Percentiles rank a stretch among this genome's conserved stretches.
Conservation (phyloP, 1,140 invertebrate genomes). For the Apocrypta bakeri region DNA sequence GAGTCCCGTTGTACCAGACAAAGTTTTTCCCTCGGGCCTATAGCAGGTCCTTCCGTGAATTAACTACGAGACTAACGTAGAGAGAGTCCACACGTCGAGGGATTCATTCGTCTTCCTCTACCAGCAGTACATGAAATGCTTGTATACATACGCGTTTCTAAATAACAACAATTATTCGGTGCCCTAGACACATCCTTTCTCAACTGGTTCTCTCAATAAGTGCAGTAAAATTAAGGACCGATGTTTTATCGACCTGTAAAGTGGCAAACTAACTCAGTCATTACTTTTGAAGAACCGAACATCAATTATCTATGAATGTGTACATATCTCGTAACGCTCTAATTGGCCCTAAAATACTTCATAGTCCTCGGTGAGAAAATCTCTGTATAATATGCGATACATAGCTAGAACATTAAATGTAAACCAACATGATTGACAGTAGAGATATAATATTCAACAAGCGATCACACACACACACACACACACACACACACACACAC, state of each 20-base stretch:
- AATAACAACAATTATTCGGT: background rate
- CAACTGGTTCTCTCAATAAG: no score
- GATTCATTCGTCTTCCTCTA: background rate
- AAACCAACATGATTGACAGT: no score
- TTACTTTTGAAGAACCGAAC: background rate
- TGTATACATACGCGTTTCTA: no score
- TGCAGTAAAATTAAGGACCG: no score
- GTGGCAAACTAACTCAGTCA: background rate
- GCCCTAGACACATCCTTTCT: no score
- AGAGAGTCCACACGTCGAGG: background rate
- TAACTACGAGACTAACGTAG: background rate
- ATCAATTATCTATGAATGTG: background rate
- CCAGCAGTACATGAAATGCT: no score
- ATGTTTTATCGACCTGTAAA: background rate
- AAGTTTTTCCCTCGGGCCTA: background rate
- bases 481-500: no score
- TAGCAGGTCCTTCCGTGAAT: conserved; percentile 14
- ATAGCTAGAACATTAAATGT: no score
- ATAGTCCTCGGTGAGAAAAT: no score
- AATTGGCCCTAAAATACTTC: background rate
- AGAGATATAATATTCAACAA: no score
- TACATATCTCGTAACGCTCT: background rate
- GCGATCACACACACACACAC: no score
- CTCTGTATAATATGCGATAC: no score
- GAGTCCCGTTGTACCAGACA: background rate